phyloP scores from a whole-genome alignment of 2,113 vertebrate species.

The Parotia lawesii region DNA sequence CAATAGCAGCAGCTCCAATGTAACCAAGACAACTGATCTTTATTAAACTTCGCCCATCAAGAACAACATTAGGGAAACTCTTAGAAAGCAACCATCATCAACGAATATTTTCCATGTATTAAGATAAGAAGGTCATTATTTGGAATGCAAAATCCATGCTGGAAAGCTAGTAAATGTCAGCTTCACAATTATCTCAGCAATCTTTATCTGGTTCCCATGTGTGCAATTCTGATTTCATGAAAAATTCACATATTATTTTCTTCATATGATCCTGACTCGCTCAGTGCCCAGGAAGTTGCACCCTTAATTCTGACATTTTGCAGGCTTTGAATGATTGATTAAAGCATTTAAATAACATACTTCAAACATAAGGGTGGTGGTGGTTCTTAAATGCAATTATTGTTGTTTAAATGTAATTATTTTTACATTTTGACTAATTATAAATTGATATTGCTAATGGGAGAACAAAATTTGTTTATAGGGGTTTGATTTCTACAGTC shows the following conservation, averaged over 20 bases:
- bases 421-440: constrained; percentile 28
- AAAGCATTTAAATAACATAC: neutral
- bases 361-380: neutral
- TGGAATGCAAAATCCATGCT: neutral
- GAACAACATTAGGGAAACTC: neutral
- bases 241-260: constrained; percentile 2
- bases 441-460: constrained; percentile 4
- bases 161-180: neutral
- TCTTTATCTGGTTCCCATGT: neutral
- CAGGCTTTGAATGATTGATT: constrained; percentile 1
- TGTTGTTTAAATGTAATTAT: neutral
- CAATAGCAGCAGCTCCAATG: neutral
- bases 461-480: neutral
- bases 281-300: neutral
- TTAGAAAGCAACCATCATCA: neutral
- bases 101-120: neutral
- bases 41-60: neutral
- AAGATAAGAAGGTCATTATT: neutral
- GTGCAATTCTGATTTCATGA: neutral
- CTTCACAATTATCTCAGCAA: neutral
- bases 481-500: neutral
- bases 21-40: neutral
- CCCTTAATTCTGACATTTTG: constrained; percentile 20
- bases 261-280: neutral
- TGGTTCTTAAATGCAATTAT: neutral